Conservation (phyloP, 2,797 vertebrate species). For the Mionectes olivaceus region DNA sequence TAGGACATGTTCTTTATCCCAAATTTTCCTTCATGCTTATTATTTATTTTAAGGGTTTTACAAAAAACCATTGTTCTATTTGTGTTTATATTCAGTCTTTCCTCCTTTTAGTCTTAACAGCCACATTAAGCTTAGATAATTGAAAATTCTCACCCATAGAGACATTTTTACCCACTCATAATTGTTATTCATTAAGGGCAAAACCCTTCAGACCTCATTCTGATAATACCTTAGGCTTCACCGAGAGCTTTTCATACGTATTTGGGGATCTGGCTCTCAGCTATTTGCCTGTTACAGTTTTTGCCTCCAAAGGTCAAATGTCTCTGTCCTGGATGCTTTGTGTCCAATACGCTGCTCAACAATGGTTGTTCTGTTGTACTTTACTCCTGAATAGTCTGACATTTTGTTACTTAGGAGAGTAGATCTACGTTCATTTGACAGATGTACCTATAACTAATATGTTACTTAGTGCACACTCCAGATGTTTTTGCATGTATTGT, state of each 20-base stretch:
- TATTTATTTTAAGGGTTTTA: conserved; percentile 46
- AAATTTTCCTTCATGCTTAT: background rate
- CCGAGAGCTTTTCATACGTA: conserved; percentile 48
- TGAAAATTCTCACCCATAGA: background rate
- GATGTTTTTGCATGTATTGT: conserved; percentile 62
- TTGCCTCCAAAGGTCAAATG: conserved; percentile 55
- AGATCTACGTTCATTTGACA: conserved; percentile 40
- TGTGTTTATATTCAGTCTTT: background rate
- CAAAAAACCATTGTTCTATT: background rate
- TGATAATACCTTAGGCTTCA: conserved; percentile 54
- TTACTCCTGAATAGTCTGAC: background rate
- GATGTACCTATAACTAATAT: conserved; percentile 3
- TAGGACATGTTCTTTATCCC: background rate
- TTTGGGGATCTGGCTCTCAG: conserved; percentile 64
- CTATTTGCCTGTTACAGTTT: conserved; percentile 60
- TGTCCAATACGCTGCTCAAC: conserved; percentile 31
- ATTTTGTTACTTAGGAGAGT: conserved; percentile 42
- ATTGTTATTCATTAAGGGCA: conserved; percentile 5
- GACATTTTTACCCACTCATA: background rate
- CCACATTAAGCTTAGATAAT: background rate
- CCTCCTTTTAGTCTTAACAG: background rate
- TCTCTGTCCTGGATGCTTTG: conserved; percentile 45
- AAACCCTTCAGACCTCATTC: conserved; percentile 66
- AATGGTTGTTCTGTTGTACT: conserved; percentile 20
- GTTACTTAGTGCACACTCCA: conserved; percentile 40